Evolutionary conservation across 2,888 invertebrate species (phyloP).

Genomic region (Allygus modestus): DNA sequence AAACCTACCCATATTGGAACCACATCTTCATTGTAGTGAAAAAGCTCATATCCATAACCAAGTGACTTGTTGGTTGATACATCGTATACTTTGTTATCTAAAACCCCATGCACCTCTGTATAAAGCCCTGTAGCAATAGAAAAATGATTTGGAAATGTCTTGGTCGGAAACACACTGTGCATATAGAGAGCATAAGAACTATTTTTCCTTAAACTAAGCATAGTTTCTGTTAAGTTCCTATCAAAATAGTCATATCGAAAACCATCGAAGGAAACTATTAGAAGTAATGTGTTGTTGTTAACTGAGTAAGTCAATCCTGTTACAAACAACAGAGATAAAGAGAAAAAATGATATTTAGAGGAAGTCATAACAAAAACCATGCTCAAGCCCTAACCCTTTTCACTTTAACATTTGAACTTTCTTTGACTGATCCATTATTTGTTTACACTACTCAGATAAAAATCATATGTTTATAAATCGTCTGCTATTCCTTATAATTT

Average conservation of each 20-base stretch:
- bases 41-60: conserved; percentile 75
- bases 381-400: neutral
- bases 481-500: too few relatives aligned
- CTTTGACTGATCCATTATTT: too few relatives aligned
- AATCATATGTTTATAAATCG: too few relatives aligned
- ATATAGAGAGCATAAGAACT: conserved; percentile 80
- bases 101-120: conserved; percentile 83
- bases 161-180: conserved; percentile 82
- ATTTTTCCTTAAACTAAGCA: conserved; percentile 77
- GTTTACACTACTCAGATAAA: too few relatives aligned
- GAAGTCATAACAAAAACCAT: too few relatives aligned
- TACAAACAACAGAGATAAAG: neutral
- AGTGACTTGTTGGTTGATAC: conserved; percentile 71
- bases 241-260: conserved; percentile 79
- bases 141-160: conserved; percentile 87
- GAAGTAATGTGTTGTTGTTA: conserved; percentile 30
- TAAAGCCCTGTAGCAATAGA: conserved; percentile 84
- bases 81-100: conserved; percentile 81
- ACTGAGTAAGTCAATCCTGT: neutral
- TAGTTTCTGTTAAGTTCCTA: conserved; percentile 78
- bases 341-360: neutral
- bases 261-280: conserved; percentile 61
- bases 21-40: conserved; percentile 77
- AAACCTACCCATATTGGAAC: conserved; percentile 79
- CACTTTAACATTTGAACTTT: neutral